Evolutionary conservation across 2,797 vertebrate genomes (phyloP).

Genomic region (Myotis myotis): DNA sequence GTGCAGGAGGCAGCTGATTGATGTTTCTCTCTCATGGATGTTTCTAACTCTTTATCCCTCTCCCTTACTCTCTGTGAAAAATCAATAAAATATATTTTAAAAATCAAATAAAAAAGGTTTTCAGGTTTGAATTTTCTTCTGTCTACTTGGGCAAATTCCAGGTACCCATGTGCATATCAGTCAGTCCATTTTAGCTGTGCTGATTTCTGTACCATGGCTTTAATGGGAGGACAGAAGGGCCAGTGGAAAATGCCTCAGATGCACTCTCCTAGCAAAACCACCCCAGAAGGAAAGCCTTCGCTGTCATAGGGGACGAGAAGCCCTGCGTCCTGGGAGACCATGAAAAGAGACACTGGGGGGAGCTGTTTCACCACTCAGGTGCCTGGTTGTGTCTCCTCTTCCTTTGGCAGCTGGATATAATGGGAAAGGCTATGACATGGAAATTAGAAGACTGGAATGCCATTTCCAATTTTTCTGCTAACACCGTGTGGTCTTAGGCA

Average conservation of each 20-base stretch:
- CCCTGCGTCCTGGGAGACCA: not conserved
- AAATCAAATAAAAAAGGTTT: not conserved
- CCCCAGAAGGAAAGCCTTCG: not conserved
- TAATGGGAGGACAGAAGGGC: not conserved
- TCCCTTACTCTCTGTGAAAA: no score
- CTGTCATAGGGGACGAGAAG: not conserved
- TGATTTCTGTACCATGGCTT: not conserved
- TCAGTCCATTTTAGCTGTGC: not conserved
- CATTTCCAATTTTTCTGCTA: not conserved
- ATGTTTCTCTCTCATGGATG: no score
- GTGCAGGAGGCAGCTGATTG: no score
- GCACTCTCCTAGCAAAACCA: not conserved
- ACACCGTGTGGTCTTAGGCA: not conserved
- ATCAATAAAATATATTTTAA: no score
- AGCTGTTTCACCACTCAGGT: constrained; percentile 57
- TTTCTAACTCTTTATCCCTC: no score
- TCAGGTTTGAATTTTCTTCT: not conserved
- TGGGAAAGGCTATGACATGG: not conserved
- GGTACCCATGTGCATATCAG: not conserved
- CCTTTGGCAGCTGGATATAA: not conserved
- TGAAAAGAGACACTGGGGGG: constrained; percentile 46
- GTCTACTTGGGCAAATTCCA: not conserved
- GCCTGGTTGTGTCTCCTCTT: not conserved
- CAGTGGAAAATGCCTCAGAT: not conserved
- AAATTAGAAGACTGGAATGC: not conserved